These are phyloP conservation scores for Monopis laevigella DNA, from an alignment of 2,888 invertebrate species.

Conservation along the genomic window DNA sequence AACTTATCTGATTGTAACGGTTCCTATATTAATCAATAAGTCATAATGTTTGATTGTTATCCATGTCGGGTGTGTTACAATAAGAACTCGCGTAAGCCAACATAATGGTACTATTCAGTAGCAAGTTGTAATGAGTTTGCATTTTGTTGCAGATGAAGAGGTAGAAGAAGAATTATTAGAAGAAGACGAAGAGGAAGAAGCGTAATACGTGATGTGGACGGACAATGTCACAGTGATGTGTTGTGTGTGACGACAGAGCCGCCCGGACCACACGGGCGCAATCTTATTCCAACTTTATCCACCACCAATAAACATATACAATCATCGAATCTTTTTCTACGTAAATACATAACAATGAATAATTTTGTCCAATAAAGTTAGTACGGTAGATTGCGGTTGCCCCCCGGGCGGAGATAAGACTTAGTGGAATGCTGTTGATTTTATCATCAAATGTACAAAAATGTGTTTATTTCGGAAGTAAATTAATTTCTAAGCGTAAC, in stretches of 20 bases:
- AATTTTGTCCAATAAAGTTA: too few species aligned
- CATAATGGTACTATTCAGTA: background rate
- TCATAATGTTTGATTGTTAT: too few species aligned
- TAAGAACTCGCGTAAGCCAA: background rate
- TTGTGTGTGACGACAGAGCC: slow-evolving; percentile 59
- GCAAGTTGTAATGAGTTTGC: slow-evolving; percentile 1
- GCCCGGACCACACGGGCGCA: too few species aligned
- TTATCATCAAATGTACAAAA: slow-evolving; percentile 66
- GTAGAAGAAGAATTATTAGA: slow-evolving; percentile 60
- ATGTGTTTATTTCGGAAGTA: slow-evolving; percentile 59
- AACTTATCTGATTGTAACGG: too few species aligned
- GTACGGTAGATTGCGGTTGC: too few species aligned
- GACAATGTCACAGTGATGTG: slow-evolving; percentile 69
- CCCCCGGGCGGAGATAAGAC: too few species aligned
- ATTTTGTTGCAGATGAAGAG: slow-evolving; percentile 57
- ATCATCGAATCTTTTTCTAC: slow-evolving; percentile 18
- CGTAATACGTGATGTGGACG: slow-evolving; percentile 64
- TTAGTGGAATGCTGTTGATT: slow-evolving; percentile 64
- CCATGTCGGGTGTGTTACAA: too few species aligned
- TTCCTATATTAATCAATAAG: too few species aligned
- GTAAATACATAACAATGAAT: too few species aligned
- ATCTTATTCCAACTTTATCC: too few species aligned
- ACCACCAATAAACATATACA: too few species aligned
- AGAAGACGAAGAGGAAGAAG: slow-evolving; percentile 63
- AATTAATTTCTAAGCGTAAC: slow-evolving; percentile 59